phyloP scores from a whole-genome alignment of 2,113 vertebrate genomes.

The Oostethus manadensis region DNA sequence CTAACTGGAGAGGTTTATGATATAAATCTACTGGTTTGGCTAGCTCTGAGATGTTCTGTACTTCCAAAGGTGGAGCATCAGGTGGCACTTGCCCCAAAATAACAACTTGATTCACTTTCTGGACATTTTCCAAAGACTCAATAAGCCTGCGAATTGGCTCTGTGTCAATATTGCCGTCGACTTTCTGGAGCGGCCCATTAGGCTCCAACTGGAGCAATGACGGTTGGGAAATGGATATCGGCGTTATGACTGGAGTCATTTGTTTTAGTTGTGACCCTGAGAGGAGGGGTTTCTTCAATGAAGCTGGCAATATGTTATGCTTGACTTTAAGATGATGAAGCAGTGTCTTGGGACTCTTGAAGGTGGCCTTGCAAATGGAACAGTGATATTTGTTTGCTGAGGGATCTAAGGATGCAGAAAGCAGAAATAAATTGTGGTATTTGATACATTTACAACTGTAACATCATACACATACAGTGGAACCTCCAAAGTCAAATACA shows the following conservation, averaged over 20 bases:
- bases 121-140: constrained; percentile 72
- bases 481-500: background rate
- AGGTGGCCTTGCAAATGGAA: constrained; percentile 59
- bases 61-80: constrained; percentile 47
- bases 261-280: constrained; percentile 30
- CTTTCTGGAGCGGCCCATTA: constrained; percentile 66
- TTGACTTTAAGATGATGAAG: constrained; percentile 65
- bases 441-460: background rate
- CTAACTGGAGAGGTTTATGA: constrained; percentile 37
- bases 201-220: constrained; percentile 54
- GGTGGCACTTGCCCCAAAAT: constrained; percentile 66
- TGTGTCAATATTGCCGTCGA: constrained; percentile 68
- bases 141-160: constrained; percentile 72
- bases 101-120: constrained; percentile 71
- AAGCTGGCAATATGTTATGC: constrained; percentile 41
- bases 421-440: background rate
- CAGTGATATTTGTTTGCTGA: constrained; percentile 52
- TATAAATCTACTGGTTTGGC: constrained; percentile 37
- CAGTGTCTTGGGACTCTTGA: constrained; percentile 62
- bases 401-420: constrained; percentile 42
- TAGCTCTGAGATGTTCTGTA: constrained; percentile 45
- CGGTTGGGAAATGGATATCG: constrained; percentile 55
- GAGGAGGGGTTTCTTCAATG: constrained; percentile 7
- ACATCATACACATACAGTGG: background rate
- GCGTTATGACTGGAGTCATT: constrained; percentile 48